Conservation (phyloP, 2,113 vertebrate genomes). For the Peromyscus leucopus region DNA sequence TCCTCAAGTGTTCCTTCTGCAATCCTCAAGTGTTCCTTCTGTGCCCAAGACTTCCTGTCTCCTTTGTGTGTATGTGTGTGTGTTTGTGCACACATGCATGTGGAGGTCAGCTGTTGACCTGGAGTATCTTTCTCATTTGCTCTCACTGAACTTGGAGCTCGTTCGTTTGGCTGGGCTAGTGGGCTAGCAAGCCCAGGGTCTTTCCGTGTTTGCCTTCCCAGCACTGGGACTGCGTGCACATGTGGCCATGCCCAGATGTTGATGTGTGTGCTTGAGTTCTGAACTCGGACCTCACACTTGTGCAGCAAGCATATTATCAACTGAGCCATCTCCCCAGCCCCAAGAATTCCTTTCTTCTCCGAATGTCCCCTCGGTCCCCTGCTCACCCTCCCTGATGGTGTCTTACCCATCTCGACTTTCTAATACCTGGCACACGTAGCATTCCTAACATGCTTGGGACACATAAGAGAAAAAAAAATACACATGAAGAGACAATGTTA, state of each 20-base stretch:
- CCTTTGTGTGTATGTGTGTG: not conserved
- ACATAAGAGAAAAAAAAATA: fast-evolving
- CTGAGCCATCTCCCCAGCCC: not conserved
- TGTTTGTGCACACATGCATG: not conserved
- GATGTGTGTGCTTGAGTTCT: not conserved
- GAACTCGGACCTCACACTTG: not conserved
- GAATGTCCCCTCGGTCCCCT: not conserved
- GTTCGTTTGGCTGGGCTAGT: no score
- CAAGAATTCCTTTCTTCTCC: not conserved
- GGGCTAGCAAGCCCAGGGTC: not conserved
- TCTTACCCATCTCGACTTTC: not conserved
- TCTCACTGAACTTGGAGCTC: not conserved
- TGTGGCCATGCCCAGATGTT: no score
- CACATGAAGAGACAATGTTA: not conserved
- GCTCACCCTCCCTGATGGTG: not conserved
- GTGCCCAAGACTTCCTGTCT: not conserved
- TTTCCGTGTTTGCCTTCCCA: no score
- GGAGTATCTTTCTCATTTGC: not conserved
- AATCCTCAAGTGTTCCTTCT: not conserved
- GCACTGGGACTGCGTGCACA: not conserved
- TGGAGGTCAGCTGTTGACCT: not conserved
- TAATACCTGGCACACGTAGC: fast-evolving
- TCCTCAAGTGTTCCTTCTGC: no score
- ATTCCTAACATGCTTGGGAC: not conserved
- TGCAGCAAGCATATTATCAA: not conserved